Evolutionary conservation across 2,888 invertebrate genomes (phyloP), one percentile per base, ranked within the genome.

Genomic region (Corbicula japonica): DNA sequence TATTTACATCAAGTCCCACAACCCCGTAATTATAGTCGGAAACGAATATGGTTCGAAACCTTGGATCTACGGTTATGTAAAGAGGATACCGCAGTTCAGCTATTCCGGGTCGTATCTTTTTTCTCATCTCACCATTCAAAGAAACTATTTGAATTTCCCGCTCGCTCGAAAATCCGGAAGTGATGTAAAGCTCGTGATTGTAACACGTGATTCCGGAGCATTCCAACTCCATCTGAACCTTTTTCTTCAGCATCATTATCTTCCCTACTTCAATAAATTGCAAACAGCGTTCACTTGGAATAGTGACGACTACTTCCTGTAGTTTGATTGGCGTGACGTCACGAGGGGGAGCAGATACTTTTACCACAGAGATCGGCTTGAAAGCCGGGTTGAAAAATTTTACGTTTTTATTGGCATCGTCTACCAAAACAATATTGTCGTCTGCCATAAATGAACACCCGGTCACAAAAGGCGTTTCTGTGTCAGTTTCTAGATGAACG

Each of bases 21-120:
- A 83, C 76, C 3, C 83, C 83, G n/a, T 83, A 79, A 41, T 83
- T 83, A 23, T 83, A 83, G 46, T 83, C 83, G 1, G 83, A 69
- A 0, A 83, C 74, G 38, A 83, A 83, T n/a, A 83, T 63, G 12
- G 76, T 79, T 35, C 76, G 65, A 8, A 65, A 63, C 28, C 60
- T 76, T 2, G 79, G 76, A 44, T 83, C 83, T 0, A 83, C 79
- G 3, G 56, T 63, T 12, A 83, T 63, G 32, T 73, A 83, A 6
- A 83, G 58, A n/a, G 83, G 83, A 32, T 83, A 83, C 18, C 83
- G 41, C 30, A 83, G 58, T 48, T 83, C 83, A 1, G 70, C 83
- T 21, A 83, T 76, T 18, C 83, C 83, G 0, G 83, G 83, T 1
- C 76, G 60, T n/a, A 79, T 46, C 21, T 68, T 65, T 32, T 79